Conservation (phyloP, 2,797 vertebrate genomes). For the Molossus alvarezi region DNA sequence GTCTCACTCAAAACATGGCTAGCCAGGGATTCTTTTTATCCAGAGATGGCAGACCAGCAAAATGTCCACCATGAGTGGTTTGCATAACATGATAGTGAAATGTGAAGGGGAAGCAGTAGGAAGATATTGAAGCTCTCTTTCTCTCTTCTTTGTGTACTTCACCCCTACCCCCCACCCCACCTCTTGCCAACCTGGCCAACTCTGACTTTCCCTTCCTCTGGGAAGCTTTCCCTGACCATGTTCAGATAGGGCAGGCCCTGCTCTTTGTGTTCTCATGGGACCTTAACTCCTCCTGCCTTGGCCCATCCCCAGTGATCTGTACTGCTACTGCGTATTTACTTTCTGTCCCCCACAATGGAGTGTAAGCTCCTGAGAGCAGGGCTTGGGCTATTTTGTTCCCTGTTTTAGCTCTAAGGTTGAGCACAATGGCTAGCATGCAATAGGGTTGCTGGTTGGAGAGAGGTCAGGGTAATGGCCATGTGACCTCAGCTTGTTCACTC, state of each 20-base stretch:
- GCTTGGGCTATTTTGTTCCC: neutral
- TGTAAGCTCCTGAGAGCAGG: neutral
- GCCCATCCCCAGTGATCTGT: neutral
- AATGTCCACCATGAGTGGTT: neutral
- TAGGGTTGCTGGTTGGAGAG: neutral
- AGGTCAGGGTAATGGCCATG: neutral
- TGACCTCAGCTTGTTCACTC: neutral
- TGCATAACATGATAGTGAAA: neutral
- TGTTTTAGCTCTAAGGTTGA: neutral
- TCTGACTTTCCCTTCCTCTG: neutral
- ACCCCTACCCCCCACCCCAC: too few relatives aligned
- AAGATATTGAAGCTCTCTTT: neutral
- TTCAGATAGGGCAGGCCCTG: neutral
- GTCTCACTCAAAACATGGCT: neutral
- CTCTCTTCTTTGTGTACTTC: neutral
- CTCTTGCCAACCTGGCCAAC: neutral
- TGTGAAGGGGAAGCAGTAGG: neutral
- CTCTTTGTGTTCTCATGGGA: neutral
- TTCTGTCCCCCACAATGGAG: neutral
- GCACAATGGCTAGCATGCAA: neutral
- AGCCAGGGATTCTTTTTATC: neutral
- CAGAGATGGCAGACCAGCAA: neutral
- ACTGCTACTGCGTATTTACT: neutral
- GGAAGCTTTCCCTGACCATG: neutral
- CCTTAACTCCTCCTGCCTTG: neutral